phyloP scores from a whole-genome alignment of 35 echinoderm and acorn worm species.

The Apostichopus californicus region DNA sequence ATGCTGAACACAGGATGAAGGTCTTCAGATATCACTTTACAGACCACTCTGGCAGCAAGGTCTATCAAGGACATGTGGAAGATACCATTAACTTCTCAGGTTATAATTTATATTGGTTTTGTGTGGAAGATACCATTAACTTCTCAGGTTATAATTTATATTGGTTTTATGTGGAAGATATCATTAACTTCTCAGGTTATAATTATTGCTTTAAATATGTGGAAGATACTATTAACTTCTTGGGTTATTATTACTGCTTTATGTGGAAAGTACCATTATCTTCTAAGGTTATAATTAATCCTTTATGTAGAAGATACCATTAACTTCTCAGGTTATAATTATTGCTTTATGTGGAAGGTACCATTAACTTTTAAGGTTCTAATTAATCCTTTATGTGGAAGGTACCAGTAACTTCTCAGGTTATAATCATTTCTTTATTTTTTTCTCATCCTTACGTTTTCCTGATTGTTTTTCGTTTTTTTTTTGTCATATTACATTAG shows the following conservation, averaged over 20 bases:
- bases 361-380: slow-evolving; percentile 23
- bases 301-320: slow-evolving; percentile 39
- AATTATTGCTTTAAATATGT: background rate
- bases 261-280: slow-evolving; percentile 35
- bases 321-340: slow-evolving; percentile 15
- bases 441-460: too few relatives aligned
- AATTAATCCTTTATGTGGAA: background rate
- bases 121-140: slow-evolving; percentile 39
- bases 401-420: slow-evolving; percentile 61
- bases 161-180: slow-evolving; percentile 9
- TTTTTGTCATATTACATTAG: too few relatives aligned
- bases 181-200: slow-evolving; percentile 29
- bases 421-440: background rate
- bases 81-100: slow-evolving; percentile 63
- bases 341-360: slow-evolving; percentile 6
- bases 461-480: too few relatives aligned
- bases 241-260: slow-evolving; percentile 6
- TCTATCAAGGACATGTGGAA: slow-evolving; percentile 33
- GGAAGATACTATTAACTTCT: slow-evolving; percentile 60
- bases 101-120: background rate
- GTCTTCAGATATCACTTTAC: slow-evolving; percentile 81
- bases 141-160: slow-evolving; percentile 53
- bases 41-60: slow-evolving; percentile 58
- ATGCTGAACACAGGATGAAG: slow-evolving; percentile 70
- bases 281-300: background rate